Conservation (phyloP, 1,140 invertebrate genomes). For the Drosophila punjabiensis region DNA sequence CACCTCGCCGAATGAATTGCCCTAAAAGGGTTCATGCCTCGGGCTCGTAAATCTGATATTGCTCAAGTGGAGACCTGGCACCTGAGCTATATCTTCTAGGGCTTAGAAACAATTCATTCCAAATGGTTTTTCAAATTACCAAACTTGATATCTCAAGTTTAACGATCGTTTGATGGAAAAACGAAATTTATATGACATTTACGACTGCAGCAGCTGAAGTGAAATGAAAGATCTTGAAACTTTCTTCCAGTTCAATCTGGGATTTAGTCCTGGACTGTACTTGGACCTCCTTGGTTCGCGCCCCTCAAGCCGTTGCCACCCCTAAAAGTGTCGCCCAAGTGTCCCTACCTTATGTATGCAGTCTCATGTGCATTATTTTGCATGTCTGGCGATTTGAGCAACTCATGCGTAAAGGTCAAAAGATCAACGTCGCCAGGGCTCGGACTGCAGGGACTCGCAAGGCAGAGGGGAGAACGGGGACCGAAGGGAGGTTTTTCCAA, state of each 20-base stretch:
- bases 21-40: slow-evolving; percentile 69
- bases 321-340: slow-evolving; percentile 39
- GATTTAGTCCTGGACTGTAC: slow-evolving; percentile 12
- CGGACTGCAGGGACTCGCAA: slow-evolving; percentile 35
- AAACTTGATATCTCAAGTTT: slow-evolving; percentile 67
- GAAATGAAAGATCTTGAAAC: slow-evolving; percentile 1
- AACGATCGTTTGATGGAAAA: slow-evolving; percentile 72
- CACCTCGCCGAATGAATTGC: slow-evolving; percentile 51
- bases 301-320: slow-evolving; percentile 69
- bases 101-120: slow-evolving; percentile 62
- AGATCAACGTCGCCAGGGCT: slow-evolving; percentile 76
- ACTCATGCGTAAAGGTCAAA: slow-evolving; percentile 80
- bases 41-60: slow-evolving; percentile 76
- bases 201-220: slow-evolving; percentile 31
- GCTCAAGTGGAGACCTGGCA: slow-evolving; percentile 59
- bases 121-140: slow-evolving; percentile 61
- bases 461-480: slow-evolving; percentile 1
- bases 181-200: slow-evolving; percentile 64
- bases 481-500: slow-evolving; percentile 34
- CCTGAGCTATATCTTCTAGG: slow-evolving; percentile 38
- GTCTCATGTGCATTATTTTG: slow-evolving; percentile 81
- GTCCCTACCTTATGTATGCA: slow-evolving; percentile 41
- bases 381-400: slow-evolving; percentile 77
- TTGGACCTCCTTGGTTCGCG: slow-evolving; percentile 21
- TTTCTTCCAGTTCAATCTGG: slow-evolving; percentile 4